A percentile compares a stretch with the other conserved stretches of the same genome.
These are phyloP conservation scores for Mythimna impura DNA, from an alignment of 2,888 invertebrate species.

Conservation along the genomic window DNA sequence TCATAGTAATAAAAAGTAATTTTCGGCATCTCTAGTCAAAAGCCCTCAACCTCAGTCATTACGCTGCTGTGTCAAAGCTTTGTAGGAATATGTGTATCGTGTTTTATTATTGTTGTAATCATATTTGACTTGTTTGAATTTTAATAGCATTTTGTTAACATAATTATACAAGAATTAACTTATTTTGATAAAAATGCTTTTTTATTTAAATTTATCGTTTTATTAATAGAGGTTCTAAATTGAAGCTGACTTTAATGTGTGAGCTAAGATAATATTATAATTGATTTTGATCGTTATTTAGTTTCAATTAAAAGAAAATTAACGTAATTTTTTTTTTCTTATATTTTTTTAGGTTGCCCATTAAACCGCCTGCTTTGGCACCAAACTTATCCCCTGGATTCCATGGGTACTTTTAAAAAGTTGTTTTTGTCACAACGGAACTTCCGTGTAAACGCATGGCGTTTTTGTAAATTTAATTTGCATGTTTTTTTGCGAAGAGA, in stretches of 20 bases:
- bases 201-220: too few species aligned
- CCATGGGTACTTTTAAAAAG: slow-evolving; percentile 41
- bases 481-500: slow-evolving; percentile 44
- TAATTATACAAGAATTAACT: not conserved
- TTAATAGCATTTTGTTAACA: not conserved
- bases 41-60: too few species aligned
- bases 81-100: not conserved
- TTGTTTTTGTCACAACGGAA: slow-evolving; percentile 53
- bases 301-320: too few species aligned
- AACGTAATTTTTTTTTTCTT: too few species aligned
- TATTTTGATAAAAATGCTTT: not conserved
- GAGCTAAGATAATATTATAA: not conserved
- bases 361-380: slow-evolving; percentile 22
- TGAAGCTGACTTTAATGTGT: slow-evolving; percentile 5
- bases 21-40: too few species aligned
- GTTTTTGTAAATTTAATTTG: slow-evolving; percentile 66
- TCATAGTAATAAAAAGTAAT: too few species aligned
- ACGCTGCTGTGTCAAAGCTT: too few species aligned
- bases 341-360: too few species aligned
- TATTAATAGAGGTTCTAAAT: not conserved
- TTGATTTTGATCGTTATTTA: not conserved
- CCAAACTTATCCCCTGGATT: slow-evolving; percentile 9
- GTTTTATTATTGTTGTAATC: not conserved
- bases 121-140: not conserved
- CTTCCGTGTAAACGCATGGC: slow-evolving; percentile 61